Percentiles rank a stretch among this genome's conserved stretches.
phyloP scores from a whole-genome alignment of 2,888 invertebrate genomes.

The Hanleya hanleyi region DNA sequence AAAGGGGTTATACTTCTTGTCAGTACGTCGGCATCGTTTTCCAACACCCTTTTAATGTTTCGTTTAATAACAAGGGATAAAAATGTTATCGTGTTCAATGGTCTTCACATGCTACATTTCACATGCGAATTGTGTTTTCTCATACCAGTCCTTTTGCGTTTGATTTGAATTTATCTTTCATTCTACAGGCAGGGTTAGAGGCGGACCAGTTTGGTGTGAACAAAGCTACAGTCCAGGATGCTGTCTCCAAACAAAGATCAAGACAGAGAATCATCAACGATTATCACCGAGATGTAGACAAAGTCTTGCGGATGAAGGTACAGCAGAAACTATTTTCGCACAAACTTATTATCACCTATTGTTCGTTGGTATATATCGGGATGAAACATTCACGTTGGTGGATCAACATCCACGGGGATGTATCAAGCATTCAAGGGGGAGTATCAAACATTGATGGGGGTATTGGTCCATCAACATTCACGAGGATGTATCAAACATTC shows the following conservation, averaged over 20 bases:
- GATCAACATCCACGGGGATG: too few species aligned
- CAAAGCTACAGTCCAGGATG: constrained; percentile 50
- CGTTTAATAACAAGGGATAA: background rate
- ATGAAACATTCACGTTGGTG: too few species aligned
- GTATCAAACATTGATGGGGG: too few species aligned
- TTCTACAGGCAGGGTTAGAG: constrained; percentile 56
- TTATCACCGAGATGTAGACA: constrained; percentile 53
- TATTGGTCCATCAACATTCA: too few species aligned
- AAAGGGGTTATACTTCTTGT: background rate
- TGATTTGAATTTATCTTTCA: background rate
- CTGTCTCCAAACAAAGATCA: constrained; percentile 43
- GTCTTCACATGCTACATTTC: background rate
- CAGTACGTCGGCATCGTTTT: too few species aligned
- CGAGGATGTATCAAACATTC: too few species aligned
- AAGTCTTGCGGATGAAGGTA: constrained; percentile 52
- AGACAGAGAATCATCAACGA: constrained; percentile 41
- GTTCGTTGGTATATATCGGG: too few species aligned
- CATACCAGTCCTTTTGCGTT: background rate
- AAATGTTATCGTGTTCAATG: background rate
- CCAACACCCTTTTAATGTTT: background rate
- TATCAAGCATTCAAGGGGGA: too few species aligned
- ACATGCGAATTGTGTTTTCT: background rate
- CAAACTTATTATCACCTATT: too few species aligned
- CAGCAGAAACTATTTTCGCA: too few species aligned
- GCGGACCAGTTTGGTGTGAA: constrained; percentile 54